These are phyloP conservation scores for Sarcophaga variegata DNA, from an alignment of 2,888 invertebrate genomes.

Conservation along the genomic window DNA sequence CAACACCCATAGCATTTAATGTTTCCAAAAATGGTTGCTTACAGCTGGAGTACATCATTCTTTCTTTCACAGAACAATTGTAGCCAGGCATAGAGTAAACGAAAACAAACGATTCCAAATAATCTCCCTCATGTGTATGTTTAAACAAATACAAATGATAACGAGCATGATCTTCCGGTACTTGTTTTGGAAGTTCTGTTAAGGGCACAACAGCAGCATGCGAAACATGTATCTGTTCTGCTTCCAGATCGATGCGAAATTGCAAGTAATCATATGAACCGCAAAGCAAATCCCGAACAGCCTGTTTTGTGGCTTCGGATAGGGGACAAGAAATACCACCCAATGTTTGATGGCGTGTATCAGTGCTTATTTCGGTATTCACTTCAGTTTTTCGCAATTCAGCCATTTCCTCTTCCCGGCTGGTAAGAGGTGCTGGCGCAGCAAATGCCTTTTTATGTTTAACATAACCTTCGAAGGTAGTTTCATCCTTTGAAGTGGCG, in stretches of 20 bases:
- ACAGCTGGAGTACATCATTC: conserved; percentile 99
- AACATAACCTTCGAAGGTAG: conserved; percentile 90
- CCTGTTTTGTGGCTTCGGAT: conserved; percentile 89
- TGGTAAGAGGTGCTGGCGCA: conserved; percentile 95
- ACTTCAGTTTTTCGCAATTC: conserved; percentile 89
- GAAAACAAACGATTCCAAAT: conserved; percentile 93
- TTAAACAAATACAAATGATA: conserved; percentile 94
- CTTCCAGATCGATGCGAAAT: conserved; percentile 80
- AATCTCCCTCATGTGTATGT: conserved; percentile 96
- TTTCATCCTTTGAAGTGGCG: conserved; percentile 92
- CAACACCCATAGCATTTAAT: conserved; percentile 89
- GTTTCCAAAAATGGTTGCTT: conserved; percentile 94
- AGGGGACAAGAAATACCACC: conserved; percentile 96
- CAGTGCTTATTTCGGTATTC: conserved; percentile 89
- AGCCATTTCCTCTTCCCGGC: conserved; percentile 91
- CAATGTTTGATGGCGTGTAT: conserved; percentile 93
- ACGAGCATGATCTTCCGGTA: conserved; percentile 89
- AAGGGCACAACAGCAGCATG: conserved; percentile 86
- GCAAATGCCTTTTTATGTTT: conserved; percentile 89
- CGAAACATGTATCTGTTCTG: conserved; percentile 93
- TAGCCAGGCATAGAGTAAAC: conserved; percentile 99
- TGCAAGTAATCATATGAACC: conserved; percentile 95
- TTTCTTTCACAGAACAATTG: conserved; percentile 96
- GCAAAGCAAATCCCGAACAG: conserved; percentile 88
- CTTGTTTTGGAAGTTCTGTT: conserved; percentile 87